Evolutionary conservation across 2,888 invertebrate species (phyloP).

Genomic region (Ypsolopha scabrella): DNA sequence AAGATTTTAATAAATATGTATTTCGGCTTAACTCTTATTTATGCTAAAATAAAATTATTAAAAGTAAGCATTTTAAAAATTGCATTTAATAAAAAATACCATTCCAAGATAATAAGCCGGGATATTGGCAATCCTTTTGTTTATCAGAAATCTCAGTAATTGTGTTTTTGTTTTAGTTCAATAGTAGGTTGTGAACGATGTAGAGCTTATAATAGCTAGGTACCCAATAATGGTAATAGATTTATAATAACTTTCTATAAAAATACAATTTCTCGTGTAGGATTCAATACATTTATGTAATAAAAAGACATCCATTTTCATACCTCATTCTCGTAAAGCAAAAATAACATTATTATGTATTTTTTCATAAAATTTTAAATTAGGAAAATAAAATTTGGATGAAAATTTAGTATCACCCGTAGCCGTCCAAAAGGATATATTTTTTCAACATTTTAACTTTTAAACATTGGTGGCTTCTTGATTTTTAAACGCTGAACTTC

Average conservation of each 20-base stretch:
- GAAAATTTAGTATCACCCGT: not conserved
- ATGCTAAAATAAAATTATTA: conserved; percentile 10
- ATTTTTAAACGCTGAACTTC: conserved; percentile 19
- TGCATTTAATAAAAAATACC: conserved; percentile 33
- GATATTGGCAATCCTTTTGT: conserved; percentile 42
- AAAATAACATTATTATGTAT: conserved; percentile 23
- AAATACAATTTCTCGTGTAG: not conserved
- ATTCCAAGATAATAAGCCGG: conserved; percentile 43
- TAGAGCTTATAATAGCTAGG: conserved; percentile 1
- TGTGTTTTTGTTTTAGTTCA: conserved; percentile 19
- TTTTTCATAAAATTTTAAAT: conserved; percentile 32
- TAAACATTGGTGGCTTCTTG: no score
- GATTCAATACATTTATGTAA: not conserved
- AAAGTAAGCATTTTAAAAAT: conserved; percentile 12
- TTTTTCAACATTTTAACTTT: not conserved
- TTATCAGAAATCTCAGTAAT: conserved; percentile 42
- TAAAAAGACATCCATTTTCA: conserved; percentile 26
- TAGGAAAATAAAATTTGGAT: not conserved
- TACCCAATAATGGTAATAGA: not conserved
- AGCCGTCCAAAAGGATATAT: conserved; percentile 24
- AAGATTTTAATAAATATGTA: not conserved
- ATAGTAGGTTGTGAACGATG: conserved; percentile 36
- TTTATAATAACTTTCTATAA: not conserved
- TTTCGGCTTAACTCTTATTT: conserved; percentile 7
- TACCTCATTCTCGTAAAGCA: conserved; percentile 36